Percentiles rank a stretch among this genome's conserved stretches.
Evolutionary conservation across 1,140 invertebrate species (phyloP).

Genomic region (Cardiocondyla obscurior): DNA sequence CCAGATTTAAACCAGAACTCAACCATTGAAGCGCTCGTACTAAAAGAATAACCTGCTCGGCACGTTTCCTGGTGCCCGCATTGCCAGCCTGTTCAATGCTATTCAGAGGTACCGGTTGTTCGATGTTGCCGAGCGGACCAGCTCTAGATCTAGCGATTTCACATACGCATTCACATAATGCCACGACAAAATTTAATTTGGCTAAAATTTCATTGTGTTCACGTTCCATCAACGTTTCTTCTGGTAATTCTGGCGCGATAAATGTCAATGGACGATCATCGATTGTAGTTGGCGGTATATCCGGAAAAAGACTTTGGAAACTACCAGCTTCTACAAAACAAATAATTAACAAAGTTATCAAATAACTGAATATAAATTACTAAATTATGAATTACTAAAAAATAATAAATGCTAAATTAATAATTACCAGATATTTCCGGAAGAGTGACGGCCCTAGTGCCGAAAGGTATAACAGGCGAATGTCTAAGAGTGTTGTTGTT

Average conservation of each 20-base stretch:
- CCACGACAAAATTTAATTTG: conserved; percentile 96
- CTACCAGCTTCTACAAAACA: conserved; percentile 84
- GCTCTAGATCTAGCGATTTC: conserved; percentile 92
- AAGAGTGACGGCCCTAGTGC: conserved; percentile 89
- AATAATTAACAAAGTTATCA: neutral
- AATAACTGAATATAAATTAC: neutral
- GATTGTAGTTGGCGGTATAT: conserved; percentile 80
- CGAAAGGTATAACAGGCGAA: conserved; percentile 87
- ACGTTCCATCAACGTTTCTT: conserved; percentile 97
- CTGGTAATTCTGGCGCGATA: conserved; percentile 94
- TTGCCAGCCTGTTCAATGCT: conserved; percentile 79
- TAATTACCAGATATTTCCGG: conserved; percentile 88
- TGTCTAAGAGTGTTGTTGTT: conserved; percentile 86
- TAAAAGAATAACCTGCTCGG: conserved; percentile 96
- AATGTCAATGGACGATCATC: conserved; percentile 90
- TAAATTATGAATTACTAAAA: neutral
- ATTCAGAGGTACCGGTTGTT: conserved; percentile 77
- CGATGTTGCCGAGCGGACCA: conserved; percentile 86
- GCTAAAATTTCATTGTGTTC: conserved; percentile 97
- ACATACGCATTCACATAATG: conserved; percentile 95
- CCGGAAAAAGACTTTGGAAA: conserved; percentile 85
- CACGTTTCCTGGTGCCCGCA: conserved; percentile 85
- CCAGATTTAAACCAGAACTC: conserved; percentile 95
- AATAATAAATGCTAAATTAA: no score
- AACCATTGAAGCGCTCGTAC: conserved; percentile 95